Percentiles rank a stretch among this genome's conserved stretches.
Conservation (phyloP, 2,113 vertebrate genomes). For the Chitala chitala region DNA sequence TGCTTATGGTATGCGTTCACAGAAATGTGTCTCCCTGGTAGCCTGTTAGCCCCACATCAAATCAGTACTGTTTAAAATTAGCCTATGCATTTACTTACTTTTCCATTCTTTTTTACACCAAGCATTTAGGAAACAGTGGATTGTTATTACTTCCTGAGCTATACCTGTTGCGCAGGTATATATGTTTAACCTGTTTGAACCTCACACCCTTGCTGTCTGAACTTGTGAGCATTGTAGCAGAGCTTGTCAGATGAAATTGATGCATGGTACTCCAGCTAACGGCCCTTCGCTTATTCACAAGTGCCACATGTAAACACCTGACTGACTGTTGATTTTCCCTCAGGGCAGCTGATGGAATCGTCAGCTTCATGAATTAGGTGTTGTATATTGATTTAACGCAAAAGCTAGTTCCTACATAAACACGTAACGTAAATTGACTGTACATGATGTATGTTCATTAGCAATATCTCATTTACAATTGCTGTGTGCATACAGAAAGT, state of each 20-base stretch:
- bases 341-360: background rate
- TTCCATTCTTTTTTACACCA: no score
- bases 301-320: no score
- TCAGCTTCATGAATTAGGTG: slow-evolving; percentile 12
- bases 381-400: background rate
- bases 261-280: background rate
- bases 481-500: background rate
- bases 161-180: no score
- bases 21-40: no score
- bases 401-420: background rate
- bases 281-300: background rate
- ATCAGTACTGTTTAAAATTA: no score
- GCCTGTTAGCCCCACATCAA: no score
- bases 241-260: background rate
- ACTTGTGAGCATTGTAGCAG: background rate
- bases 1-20: no score
- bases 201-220: background rate
- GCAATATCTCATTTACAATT: background rate
- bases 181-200: no score
- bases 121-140: no score
- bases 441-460: background rate
- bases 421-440: background rate
- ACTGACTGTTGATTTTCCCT: background rate
- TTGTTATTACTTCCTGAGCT: no score
- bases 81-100: no score